phyloP scores from a whole-genome alignment of 2,797 vertebrate species.

The Gobionotothen gibberifrons region DNA sequence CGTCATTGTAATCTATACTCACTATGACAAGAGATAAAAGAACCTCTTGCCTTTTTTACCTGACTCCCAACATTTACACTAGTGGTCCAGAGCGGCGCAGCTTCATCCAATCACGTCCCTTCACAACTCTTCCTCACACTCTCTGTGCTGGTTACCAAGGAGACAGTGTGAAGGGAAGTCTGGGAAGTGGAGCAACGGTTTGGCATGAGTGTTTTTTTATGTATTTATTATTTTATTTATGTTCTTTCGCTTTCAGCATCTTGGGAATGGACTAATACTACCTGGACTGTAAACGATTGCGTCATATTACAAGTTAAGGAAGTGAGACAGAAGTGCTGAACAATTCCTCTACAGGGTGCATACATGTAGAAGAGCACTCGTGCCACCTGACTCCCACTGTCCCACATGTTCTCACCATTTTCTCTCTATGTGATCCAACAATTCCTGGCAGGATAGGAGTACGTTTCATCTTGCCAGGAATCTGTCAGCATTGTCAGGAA shows the following conservation, averaged over 20 bases:
- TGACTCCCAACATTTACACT: conserved; percentile 72
- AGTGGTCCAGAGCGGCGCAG: conserved; percentile 76
- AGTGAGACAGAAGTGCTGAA: neutral
- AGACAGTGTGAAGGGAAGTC: conserved; percentile 79
- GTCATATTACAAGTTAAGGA: neutral
- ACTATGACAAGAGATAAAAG: conserved; percentile 48
- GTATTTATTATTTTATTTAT: conserved; percentile 36
- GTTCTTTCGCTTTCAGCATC: conserved; percentile 29
- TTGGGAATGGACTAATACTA: conserved; percentile 27
- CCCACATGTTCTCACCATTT: conserved; percentile 65
- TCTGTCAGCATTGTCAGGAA: conserved; percentile 42
- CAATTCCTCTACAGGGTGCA: neutral
- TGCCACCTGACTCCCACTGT: conserved; percentile 28
- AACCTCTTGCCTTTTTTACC: conserved; percentile 46
- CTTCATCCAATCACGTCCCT: conserved; percentile 76
- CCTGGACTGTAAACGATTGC: conserved; percentile 29
- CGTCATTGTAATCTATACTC: conserved; percentile 40
- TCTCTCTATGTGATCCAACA: conserved; percentile 23
- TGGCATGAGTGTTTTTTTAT: conserved; percentile 55
- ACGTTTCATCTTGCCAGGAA: conserved; percentile 50
- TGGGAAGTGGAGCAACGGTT: conserved; percentile 77
- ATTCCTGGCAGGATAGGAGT: conserved; percentile 24
- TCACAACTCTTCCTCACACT: conserved; percentile 74
- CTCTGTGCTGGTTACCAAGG: conserved; percentile 80
- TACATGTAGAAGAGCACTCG: conserved; percentile 20